Conservation (phyloP, 1,140 invertebrate genomes). For the Cherax quadricarinatus region DNA sequence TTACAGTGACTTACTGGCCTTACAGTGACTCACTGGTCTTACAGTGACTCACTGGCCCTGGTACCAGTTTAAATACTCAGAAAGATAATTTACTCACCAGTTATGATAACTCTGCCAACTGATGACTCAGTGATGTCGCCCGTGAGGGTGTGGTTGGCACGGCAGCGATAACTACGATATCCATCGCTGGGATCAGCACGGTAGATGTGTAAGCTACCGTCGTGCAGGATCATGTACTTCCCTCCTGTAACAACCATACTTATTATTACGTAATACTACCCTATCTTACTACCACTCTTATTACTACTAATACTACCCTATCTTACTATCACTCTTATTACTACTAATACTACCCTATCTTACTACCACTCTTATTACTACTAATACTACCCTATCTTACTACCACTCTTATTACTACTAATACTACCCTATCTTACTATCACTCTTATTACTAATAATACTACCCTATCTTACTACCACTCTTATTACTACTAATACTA, state of each 20-base stretch:
- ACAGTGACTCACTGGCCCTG: no score
- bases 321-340: neutral
- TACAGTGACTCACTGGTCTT: no score
- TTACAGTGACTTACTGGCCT: no score
- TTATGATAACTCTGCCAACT: constrained; percentile 94
- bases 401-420: no score
- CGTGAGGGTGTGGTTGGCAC: constrained; percentile 94
- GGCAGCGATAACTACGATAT: constrained; percentile 88
- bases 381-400: no score
- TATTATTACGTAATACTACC: neutral
- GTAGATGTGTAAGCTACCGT: constrained; percentile 93
- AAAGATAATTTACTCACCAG: constrained; percentile 83
- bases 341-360: neutral
- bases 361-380: no score
- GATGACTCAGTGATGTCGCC: constrained; percentile 95
- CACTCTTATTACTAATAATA: no score
- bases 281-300: neutral
- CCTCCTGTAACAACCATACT: constrained; percentile 74
- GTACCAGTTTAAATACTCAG: no score
- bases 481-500: no score
- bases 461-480: no score
- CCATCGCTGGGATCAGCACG: constrained; percentile 95
- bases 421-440: no score
- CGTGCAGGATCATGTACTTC: constrained; percentile 94
- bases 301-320: neutral